These are phyloP conservation scores for Eupithecia inturbata DNA, from an alignment of 2,888 invertebrate species.

Conservation along the genomic window DNA sequence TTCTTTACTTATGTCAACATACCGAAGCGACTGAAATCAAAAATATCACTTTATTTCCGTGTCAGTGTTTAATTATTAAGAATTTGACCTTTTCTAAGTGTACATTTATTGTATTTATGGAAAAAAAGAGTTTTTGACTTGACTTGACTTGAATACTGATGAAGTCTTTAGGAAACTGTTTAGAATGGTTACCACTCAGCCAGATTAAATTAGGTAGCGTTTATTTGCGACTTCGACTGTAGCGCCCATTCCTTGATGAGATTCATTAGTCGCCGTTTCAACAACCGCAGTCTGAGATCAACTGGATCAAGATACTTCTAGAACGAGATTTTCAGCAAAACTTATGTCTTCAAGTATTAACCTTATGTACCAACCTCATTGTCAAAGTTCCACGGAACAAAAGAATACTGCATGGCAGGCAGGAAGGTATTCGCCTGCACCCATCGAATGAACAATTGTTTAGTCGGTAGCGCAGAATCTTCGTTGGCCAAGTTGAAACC, in stretches of 20 bases:
- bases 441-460: slow-evolving; percentile 91
- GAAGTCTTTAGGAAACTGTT: too few relatives aligned
- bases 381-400: slow-evolving; percentile 91
- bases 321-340: slow-evolving; percentile 1
- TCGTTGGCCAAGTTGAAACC: slow-evolving; percentile 80
- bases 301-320: not conserved
- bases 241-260: not conserved
- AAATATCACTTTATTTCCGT: too few relatives aligned
- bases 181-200: too few relatives aligned
- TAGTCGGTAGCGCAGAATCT: slow-evolving; percentile 79
- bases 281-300: not conserved
- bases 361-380: slow-evolving; percentile 63
- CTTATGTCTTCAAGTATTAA: not conserved
- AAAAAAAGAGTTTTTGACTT: too few relatives aligned
- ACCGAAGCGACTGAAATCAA: too few relatives aligned
- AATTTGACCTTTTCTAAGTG: too few relatives aligned
- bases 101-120: too few relatives aligned
- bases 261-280: not conserved
- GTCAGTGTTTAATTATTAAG: too few relatives aligned
- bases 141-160: too few relatives aligned
- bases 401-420: slow-evolving; percentile 91
- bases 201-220: not conserved
- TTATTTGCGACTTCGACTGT: not conserved
- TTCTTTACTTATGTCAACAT: too few relatives aligned
- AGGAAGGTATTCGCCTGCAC: slow-evolving; percentile 90